Conservation (phyloP, 2,113 vertebrate genomes). For the Nematolebias whitei region DNA sequence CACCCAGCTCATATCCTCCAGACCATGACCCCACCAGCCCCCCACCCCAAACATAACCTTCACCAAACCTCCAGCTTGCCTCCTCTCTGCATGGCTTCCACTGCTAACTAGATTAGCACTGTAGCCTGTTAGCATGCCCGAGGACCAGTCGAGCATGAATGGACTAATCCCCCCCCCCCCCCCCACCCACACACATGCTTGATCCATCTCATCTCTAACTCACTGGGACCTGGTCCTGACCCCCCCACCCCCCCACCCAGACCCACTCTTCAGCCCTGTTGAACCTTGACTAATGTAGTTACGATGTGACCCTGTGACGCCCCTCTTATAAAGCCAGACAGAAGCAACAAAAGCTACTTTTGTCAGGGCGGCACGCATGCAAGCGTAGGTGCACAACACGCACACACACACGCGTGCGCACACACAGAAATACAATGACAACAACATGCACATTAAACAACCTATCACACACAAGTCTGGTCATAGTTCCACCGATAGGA, state of each 20-base stretch:
- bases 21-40: neutral
- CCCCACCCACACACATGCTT: too few species aligned
- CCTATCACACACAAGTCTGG: neutral
- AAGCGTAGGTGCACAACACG: neutral
- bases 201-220: slow-evolving; percentile 28
- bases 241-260: slow-evolving; percentile 8
- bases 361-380: slow-evolving; percentile 38
- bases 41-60: neutral
- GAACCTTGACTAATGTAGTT: slow-evolving; percentile 74
- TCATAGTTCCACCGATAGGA: neutral
- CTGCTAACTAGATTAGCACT: slow-evolving; percentile 69
- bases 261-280: slow-evolving; percentile 41
- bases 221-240: slow-evolving; percentile 48
- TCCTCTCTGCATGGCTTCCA: slow-evolving; percentile 41
- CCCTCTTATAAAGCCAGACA: slow-evolving; percentile 53
- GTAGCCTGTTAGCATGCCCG: slow-evolving; percentile 62
- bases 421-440: slow-evolving; percentile 16
- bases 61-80: neutral
- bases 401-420: neutral
- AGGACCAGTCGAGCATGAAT: slow-evolving; percentile 56
- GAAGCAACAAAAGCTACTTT: slow-evolving; percentile 52
- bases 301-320: slow-evolving; percentile 64
- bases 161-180: slow-evolving; percentile 38
- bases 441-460: slow-evolving; percentile 36
- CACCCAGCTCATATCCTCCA: slow-evolving; percentile 10